Percentiles rank a stretch among this genome's conserved stretches.
phyloP scores from a whole-genome alignment of 2,888 invertebrate species.

The Drosophila infuscata region DNA sequence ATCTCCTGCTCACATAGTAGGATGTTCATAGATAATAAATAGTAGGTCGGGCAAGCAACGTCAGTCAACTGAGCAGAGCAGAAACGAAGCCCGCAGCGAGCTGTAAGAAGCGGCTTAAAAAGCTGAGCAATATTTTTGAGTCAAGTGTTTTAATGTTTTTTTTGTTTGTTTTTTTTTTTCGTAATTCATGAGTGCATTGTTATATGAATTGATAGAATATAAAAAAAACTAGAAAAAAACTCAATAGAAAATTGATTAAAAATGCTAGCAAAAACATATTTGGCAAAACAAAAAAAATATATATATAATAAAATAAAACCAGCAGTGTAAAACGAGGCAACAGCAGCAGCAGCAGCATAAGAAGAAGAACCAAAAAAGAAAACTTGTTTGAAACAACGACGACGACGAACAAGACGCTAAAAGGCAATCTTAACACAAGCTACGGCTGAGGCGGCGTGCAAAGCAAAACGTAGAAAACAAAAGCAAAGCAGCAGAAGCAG shows the following conservation, averaged over 20 bases:
- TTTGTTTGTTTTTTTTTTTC: constrained; percentile 30
- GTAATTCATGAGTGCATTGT: constrained; percentile 1
- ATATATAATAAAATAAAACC: constrained; percentile 39
- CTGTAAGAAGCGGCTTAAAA: constrained; percentile 63
- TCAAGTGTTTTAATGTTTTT: constrained; percentile 64
- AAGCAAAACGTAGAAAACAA: constrained; percentile 46
- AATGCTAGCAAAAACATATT: constrained; percentile 25
- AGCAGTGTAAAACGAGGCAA: constrained; percentile 63
- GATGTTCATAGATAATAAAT: constrained; percentile 63
- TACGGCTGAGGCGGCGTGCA: constrained; percentile 41
- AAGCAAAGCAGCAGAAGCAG: constrained; percentile 24
- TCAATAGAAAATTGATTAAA: constrained; percentile 11
- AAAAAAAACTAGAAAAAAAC: not conserved
- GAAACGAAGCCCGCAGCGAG: constrained; percentile 43
- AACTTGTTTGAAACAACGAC: constrained; percentile 74
- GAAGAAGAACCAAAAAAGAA: constrained; percentile 70
- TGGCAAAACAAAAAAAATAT: constrained; percentile 27
- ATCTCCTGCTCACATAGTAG: constrained; percentile 40
- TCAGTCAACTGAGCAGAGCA: constrained; percentile 32
- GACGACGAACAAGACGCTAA: constrained; percentile 61
- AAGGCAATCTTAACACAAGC: constrained; percentile 59
- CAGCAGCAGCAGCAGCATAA: constrained; percentile 45
- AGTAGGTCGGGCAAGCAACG: constrained; percentile 65
- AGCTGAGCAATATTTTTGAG: constrained; percentile 51
- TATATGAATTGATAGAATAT: not conserved